Evolutionary conservation across 1,140 invertebrate genomes (phyloP).

Genomic region (Drosophila dunni): DNA sequence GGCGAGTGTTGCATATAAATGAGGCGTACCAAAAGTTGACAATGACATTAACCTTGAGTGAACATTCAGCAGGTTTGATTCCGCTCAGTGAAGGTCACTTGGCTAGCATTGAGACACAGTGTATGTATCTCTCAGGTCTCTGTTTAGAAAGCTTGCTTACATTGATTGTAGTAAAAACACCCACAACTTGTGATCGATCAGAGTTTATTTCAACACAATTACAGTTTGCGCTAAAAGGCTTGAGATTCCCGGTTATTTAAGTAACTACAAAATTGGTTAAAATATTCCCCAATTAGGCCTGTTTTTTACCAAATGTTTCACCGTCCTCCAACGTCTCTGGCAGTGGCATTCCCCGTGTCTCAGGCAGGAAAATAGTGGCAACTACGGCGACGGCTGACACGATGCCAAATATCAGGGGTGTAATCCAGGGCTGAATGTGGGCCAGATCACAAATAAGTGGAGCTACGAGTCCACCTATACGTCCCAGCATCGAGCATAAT

Average conservation of each 20-base stretch:
- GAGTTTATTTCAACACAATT: neutral
- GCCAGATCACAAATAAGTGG: slow-evolving; percentile 86
- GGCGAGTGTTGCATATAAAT: slow-evolving; percentile 66
- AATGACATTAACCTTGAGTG: slow-evolving; percentile 78
- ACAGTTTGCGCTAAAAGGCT: neutral
- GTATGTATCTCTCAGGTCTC: neutral
- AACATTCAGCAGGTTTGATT: slow-evolving; percentile 28
- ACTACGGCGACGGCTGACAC: slow-evolving; percentile 87
- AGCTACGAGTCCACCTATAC: slow-evolving; percentile 86
- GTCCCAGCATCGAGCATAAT: slow-evolving; percentile 86
- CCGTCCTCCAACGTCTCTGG: slow-evolving; percentile 92
- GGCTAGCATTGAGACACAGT: neutral
- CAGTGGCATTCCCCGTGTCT: slow-evolving; percentile 90
- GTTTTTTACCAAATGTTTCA: slow-evolving; percentile 89
- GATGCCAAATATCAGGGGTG: slow-evolving; percentile 89
- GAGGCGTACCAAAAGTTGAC: slow-evolving; percentile 74
- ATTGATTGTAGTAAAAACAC: no score
- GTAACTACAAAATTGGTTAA: neutral
- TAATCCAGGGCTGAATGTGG: slow-evolving; percentile 85
- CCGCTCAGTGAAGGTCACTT: slow-evolving; percentile 5
- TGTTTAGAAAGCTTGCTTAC: neutral
- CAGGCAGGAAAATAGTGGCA: slow-evolving; percentile 88
- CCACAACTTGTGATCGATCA: neutral
- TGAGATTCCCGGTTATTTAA: no score
- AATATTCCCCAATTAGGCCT: slow-evolving; percentile 17